A percentile compares a stretch with the other conserved stretches of the same genome.
Conservation (phyloP, 2,797 vertebrate genomes). For the Paguma larvata region DNA sequence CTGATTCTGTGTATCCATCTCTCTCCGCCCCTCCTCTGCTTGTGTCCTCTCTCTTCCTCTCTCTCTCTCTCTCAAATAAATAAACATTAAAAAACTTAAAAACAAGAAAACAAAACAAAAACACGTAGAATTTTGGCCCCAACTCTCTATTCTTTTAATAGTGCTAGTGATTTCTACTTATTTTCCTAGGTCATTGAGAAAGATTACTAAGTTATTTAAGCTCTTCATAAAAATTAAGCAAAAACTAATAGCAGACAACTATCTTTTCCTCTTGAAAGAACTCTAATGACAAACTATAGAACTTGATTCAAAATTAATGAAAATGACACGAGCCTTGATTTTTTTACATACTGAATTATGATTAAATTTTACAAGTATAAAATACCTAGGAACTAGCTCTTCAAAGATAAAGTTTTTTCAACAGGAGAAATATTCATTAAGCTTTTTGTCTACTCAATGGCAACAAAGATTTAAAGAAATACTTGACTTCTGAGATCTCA, state of each 20-base stretch:
- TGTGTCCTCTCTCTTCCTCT: no score
- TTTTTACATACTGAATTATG: conserved; percentile 53
- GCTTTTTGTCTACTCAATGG: not conserved
- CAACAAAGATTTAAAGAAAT: conserved; percentile 19
- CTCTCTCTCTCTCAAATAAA: no score
- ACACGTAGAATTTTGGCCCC: not conserved
- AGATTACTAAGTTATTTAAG: conserved; percentile 30
- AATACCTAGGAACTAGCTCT: not conserved
- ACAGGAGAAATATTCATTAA: not conserved
- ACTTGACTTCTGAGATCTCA: not conserved
- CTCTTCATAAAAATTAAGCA: not conserved
- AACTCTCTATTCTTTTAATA: not conserved
- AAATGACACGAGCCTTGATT: not conserved
- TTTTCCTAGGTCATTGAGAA: conserved; percentile 35
- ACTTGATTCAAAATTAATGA: conserved; percentile 51
- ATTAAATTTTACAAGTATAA: conserved; percentile 11
- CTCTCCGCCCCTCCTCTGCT: no score
- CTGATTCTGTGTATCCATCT: no score
- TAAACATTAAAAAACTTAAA: no score
- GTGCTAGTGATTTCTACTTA: not conserved
- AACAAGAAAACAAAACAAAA: no score
- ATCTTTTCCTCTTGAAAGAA: conserved; percentile 18
- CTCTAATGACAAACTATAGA: conserved; percentile 35
- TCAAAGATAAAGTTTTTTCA: not conserved
- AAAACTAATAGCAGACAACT: conserved; percentile 11